Conservation (phyloP, 1,140 invertebrate species). For the Atopsyche davidsoni region DNA sequence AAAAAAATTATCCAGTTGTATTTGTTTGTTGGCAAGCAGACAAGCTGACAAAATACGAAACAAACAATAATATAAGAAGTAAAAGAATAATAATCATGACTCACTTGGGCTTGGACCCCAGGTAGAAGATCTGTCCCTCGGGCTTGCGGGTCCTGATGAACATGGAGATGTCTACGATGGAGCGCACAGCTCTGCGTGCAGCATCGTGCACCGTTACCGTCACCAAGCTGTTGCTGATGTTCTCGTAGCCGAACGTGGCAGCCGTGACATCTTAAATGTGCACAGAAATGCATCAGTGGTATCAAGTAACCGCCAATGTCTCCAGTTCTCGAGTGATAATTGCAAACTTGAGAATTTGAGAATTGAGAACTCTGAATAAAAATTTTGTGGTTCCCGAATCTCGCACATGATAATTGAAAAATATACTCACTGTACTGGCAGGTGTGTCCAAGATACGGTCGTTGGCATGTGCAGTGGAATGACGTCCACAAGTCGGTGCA, state of each 20-base stretch:
- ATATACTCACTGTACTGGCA: conserved; percentile 81
- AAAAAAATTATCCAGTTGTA: no score
- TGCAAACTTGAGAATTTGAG: no score
- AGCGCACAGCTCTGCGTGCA: conserved; percentile 63
- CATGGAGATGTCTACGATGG: conserved; percentile 85
- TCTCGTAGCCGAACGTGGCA: conserved; percentile 85
- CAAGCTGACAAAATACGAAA: no score
- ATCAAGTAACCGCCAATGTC: no score
- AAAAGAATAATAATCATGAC: conserved; percentile 3
- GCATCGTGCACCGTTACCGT: conserved; percentile 65
- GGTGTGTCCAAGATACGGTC: conserved; percentile 78
- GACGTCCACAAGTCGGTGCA: conserved; percentile 86
- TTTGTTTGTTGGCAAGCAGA: no score
- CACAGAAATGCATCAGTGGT: no score
- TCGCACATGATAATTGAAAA: no score
- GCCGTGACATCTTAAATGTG: conserved; percentile 74
- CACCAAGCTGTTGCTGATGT: conserved; percentile 62
- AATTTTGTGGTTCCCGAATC: no score
- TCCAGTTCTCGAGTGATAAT: no score
- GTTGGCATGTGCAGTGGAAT: conserved; percentile 78
- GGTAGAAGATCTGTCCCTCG: conserved; percentile 80
- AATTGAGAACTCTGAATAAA: no score
- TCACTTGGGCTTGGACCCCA: conserved; percentile 63
- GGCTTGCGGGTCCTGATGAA: conserved; percentile 81
- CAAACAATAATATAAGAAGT: no score